Base-by-base conservation (phyloP, 2,888 invertebrate species). In the Lampropteryx suffumata region DNA sequence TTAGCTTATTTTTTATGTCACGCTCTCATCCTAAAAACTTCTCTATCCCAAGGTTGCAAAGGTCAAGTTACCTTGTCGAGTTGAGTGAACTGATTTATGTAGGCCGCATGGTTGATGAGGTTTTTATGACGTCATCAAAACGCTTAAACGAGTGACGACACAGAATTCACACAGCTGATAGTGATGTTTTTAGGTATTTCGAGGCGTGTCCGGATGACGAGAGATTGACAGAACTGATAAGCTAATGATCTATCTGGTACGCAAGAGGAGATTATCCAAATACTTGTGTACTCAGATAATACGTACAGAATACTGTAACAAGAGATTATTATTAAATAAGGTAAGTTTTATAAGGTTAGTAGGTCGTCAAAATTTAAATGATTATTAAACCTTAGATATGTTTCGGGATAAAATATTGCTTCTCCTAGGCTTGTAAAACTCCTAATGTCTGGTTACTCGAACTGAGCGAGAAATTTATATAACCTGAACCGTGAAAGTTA, bases 61-160 rank as follows among this genome's bases (percentile, higher is more conserved):
- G 57, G 50, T 35, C 43, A 50, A 28, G 36, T 36, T 41, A 34
- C 51, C 26, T 27, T 35, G 30, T n/a, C 35, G 17, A 12, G 34
- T 49, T 17, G 24, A 21, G 41, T 46, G 39, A 46, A 55, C 56
- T 59, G 62, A 74, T 78, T 78, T 79, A 80, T 80, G 67, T 74
- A 62, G 70, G 71, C 67, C 71, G 71, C 64, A 64, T 65, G 68
- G 67, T 75, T 79, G 79, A 79, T 82, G 66, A 66, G 69, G 45
- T 61, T 61, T 79, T 82, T 80, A 82, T 80, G 78, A 81, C 76
- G 77, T 79, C 81, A 80, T 82, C 77, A 80, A 80, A 79, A 61
- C 71, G 76, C 70, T 80, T 77, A 73, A 75, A 73, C 73, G 55
- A 57, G 59, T 68, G 69, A 69, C 71, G 74, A 73, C 71, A 70